Evolutionary conservation across 2,797 vertebrate genomes (phyloP).

Genomic region (Phrynocephalus forsythii): DNA sequence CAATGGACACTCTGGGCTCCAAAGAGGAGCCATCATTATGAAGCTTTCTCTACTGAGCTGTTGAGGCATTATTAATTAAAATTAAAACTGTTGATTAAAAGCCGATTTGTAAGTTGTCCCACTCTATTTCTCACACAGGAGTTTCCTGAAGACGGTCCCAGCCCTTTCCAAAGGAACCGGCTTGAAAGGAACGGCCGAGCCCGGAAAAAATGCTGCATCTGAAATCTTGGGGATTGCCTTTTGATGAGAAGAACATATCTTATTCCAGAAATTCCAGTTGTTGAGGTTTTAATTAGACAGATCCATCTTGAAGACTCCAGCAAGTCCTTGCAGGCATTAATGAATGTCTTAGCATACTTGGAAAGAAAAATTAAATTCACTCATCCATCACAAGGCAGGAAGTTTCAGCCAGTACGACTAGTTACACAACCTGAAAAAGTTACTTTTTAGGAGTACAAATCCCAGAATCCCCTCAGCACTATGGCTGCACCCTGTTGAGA

Average conservation of each 20-base stretch:
- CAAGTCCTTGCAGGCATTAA: constrained; percentile 34
- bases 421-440: neutral
- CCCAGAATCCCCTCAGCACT: too few species aligned
- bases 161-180: constrained; percentile 38
- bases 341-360: neutral
- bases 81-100: constrained; percentile 81
- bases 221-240: constrained; percentile 37
- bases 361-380: constrained; percentile 1
- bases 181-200: constrained; percentile 47
- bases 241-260: constrained; percentile 55
- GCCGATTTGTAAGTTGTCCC: constrained; percentile 75
- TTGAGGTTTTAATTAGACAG: constrained; percentile 56
- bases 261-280: constrained; percentile 65
- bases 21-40: constrained; percentile 74
- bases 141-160: constrained; percentile 18
- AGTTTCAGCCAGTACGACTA: constrained; percentile 15
- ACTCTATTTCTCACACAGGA: constrained; percentile 61
- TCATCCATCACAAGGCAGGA: constrained; percentile 11
- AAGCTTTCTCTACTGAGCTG: constrained; percentile 73
- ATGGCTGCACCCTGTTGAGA: too few species aligned
- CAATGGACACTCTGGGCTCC: constrained; percentile 76
- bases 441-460: too few species aligned
- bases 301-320: constrained; percentile 19
- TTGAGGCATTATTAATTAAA: constrained; percentile 82
- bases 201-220: constrained; percentile 6